phyloP scores from a whole-genome alignment of 2,888 invertebrate genomes.

The Cephus pygmeus region DNA sequence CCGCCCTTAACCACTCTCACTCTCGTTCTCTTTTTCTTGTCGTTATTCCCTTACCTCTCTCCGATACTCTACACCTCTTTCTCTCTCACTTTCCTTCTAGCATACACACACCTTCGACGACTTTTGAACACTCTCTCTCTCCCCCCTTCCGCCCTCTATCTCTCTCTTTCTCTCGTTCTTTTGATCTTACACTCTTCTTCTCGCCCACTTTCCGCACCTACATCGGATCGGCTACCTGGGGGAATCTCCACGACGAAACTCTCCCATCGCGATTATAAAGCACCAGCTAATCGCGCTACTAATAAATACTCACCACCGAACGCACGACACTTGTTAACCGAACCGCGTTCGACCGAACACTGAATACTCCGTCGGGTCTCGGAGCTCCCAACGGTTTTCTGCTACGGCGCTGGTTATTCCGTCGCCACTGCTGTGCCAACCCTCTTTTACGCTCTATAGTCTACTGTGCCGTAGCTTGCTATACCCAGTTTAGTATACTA shows the following conservation, averaged over 20 bases:
- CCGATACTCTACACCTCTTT: background rate
- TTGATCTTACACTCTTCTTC: background rate
- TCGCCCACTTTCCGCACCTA: slow-evolving; percentile 2
- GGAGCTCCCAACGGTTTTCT: background rate
- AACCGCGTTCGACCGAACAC: slow-evolving; percentile 62
- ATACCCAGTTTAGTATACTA: background rate
- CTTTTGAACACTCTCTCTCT: background rate
- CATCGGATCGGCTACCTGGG: slow-evolving; percentile 45
- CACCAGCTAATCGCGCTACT: slow-evolving; percentile 40
- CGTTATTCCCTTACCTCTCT: slow-evolving; percentile 1
- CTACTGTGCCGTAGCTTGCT: background rate
- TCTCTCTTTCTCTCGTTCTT: background rate
- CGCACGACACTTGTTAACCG: slow-evolving; percentile 31
- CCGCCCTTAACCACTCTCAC: slow-evolving; percentile 3
- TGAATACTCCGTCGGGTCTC: slow-evolving; percentile 41
- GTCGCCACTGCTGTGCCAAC: background rate
- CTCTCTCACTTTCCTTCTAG: slow-evolving; percentile 2
- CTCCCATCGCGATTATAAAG: slow-evolving; percentile 50
- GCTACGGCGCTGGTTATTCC: background rate
- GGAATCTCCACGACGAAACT: slow-evolving; percentile 42
- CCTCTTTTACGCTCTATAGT: background rate
- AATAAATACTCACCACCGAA: slow-evolving; percentile 24
- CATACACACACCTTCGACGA: background rate
- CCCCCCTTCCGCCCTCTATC: background rate
- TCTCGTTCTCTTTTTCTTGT: background rate